Percentiles rank a stretch among this genome's conserved stretches.
Evolutionary conservation across 2,888 invertebrate species (phyloP).

Genomic region (Masnerella sp.): DNA sequence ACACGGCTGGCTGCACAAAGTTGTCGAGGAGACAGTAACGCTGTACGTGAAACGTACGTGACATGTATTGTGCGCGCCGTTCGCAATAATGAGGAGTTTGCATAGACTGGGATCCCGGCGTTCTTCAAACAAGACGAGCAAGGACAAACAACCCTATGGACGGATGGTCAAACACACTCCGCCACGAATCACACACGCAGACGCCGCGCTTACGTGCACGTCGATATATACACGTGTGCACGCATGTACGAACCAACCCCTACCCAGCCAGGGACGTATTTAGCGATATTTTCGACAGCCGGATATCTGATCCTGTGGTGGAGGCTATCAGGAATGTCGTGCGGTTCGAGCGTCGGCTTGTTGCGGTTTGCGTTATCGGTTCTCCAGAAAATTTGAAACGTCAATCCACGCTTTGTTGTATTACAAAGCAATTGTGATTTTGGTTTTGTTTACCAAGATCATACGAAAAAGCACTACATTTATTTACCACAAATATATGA

Average conservation of each 20-base stretch:
- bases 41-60: constrained; percentile 42
- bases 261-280: constrained; percentile 8
- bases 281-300: neutral
- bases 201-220: constrained; percentile 3
- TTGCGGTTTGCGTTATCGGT: too few relatives aligned
- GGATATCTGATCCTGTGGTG: too few relatives aligned
- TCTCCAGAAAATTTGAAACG: too few relatives aligned
- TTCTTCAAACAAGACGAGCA: constrained; percentile 76
- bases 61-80: constrained; percentile 66
- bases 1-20: constrained; percentile 31
- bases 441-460: too few relatives aligned
- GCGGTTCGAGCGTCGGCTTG: too few relatives aligned
- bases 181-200: constrained; percentile 65
- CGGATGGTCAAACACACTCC: constrained; percentile 72
- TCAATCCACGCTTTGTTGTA: too few relatives aligned
- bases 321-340: too few relatives aligned
- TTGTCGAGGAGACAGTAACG: constrained; percentile 43
- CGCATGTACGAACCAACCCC: constrained; percentile 11
- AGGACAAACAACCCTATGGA: constrained; percentile 74
- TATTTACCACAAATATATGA: too few relatives aligned
- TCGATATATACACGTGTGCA: constrained; percentile 11
- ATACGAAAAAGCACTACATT: too few relatives aligned
- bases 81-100: constrained; percentile 76
- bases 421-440: too few relatives aligned
- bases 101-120: constrained; percentile 74